Evolutionary conservation across 2,113 vertebrate species (phyloP).

Genomic region (Aegithalos caudatus): DNA sequence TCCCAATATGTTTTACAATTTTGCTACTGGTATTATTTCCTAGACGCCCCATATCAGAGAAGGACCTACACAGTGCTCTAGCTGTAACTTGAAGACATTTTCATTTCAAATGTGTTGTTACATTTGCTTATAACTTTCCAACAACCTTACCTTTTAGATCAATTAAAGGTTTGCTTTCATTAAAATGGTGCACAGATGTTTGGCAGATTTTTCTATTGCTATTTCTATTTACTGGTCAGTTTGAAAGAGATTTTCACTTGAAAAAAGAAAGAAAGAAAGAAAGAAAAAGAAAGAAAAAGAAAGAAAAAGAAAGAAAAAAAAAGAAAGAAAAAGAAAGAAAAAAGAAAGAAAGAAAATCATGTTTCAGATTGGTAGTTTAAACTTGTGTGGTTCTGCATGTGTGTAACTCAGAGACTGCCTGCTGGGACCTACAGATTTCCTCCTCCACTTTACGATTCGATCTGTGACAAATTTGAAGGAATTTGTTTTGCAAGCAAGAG

Average conservation of each 20-base stretch:
- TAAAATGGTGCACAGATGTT: not conserved
- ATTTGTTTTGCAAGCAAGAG: not conserved
- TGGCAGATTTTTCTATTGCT: not conserved
- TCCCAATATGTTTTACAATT: slow-evolving; percentile 35
- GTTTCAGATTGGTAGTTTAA: not conserved
- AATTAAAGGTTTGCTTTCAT: not conserved
- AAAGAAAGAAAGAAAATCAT: not conserved
- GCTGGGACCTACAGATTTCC: not conserved
- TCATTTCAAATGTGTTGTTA: not conserved
- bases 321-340: not conserved
- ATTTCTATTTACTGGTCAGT: not conserved
- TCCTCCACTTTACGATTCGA: not conserved
- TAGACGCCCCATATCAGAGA: not conserved
- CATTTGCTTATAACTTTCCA: not conserved
- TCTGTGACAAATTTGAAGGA: not conserved
- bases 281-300: not conserved
- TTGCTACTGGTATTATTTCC: not conserved
- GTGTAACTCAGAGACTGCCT: not conserved
- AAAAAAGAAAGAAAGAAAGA: not conserved
- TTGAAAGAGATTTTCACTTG: not conserved
- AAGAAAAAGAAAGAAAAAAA: not conserved
- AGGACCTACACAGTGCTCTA: not conserved
- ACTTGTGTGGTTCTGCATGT: not conserved
- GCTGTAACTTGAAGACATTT: not conserved
- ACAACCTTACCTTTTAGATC: not conserved